phyloP scores from a whole-genome alignment of 1,140 invertebrate genomes.

The Drosophila paulistorum region DNA sequence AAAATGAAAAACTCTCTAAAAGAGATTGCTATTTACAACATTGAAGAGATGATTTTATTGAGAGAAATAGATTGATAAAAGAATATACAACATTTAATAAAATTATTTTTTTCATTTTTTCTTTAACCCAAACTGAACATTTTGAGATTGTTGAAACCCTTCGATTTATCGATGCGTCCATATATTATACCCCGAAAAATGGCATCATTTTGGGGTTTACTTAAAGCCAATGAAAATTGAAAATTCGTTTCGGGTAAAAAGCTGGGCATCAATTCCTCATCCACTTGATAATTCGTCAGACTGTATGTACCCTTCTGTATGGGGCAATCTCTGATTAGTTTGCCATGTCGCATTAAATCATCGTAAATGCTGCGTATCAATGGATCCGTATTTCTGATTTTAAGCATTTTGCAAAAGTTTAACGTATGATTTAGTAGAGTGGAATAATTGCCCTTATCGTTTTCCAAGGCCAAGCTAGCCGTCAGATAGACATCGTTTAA shows the following conservation, averaged over 20 bases:
- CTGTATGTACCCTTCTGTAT: slow-evolving; percentile 56
- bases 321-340: slow-evolving; percentile 66
- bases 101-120: neutral
- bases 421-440: slow-evolving; percentile 46
- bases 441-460: slow-evolving; percentile 55
- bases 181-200: slow-evolving; percentile 49
- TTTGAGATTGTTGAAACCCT: slow-evolving; percentile 79
- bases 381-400: slow-evolving; percentile 58
- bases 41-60: neutral
- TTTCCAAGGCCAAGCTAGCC: slow-evolving; percentile 48
- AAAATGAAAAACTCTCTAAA: neutral
- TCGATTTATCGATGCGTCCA: slow-evolving; percentile 75
- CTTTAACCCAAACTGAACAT: slow-evolving; percentile 71
- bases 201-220: slow-evolving; percentile 30
- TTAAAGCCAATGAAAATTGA: slow-evolving; percentile 32
- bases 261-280: slow-evolving; percentile 74
- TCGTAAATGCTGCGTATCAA: slow-evolving; percentile 58
- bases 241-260: slow-evolving; percentile 72
- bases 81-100: neutral
- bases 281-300: slow-evolving; percentile 56
- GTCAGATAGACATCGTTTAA: slow-evolving; percentile 56
- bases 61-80: neutral
- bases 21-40: neutral
- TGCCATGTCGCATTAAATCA: slow-evolving; percentile 61
- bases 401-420: slow-evolving; percentile 71